Evolutionary conservation across 2,888 invertebrate genomes (phyloP), one percentile per base, ranked within the genome.

Genomic region (Drosophila infuscata): DNA sequence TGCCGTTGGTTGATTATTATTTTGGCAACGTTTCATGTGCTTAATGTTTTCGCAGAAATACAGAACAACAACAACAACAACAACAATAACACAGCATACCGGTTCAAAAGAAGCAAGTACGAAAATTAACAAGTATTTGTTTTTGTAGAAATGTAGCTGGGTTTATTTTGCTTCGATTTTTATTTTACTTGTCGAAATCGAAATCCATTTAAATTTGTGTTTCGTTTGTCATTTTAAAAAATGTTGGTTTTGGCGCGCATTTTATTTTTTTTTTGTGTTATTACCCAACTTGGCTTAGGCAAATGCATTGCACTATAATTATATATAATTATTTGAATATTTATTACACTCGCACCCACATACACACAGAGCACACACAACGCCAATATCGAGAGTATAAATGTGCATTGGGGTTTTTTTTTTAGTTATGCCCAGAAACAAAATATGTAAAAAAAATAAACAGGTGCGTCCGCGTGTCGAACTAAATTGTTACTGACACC

Each of bases 401-500:
- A 63, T 61, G 59, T 75, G 49, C 52, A 61, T 64, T n/a, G 46
- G 35, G 35, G 25, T 60, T 46, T 46, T 49, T 52, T 64, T 54
- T 67, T 56, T 62, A 3, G 62, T 33, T 68, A 43, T 66, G 54
- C 51, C 62, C 70, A 54, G 63, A 79, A 81, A 79, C 72, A 82
- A 79, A 76, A 79, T 57, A 60, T 71, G 52, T 72, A 59, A 74
- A 69, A 76, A 79, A 74, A 70, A 69, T 15, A 80, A 87, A 78
- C 88, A 89, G 88, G 85, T 91, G 90, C 88, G 91, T 76, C 81
- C 92, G 87, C 89, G 91, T 79, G 88, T 86, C 90, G 89, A 79
- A 84, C 89, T 79, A 85, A 92, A 91, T 81, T 88, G 86, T 85
- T 90, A 94, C 94, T 84, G 95, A 95, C 83, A 88, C 83, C 86